Evolutionary conservation across 1,140 invertebrate genomes (phyloP).

Genomic region (Notospermus geniculatus): DNA sequence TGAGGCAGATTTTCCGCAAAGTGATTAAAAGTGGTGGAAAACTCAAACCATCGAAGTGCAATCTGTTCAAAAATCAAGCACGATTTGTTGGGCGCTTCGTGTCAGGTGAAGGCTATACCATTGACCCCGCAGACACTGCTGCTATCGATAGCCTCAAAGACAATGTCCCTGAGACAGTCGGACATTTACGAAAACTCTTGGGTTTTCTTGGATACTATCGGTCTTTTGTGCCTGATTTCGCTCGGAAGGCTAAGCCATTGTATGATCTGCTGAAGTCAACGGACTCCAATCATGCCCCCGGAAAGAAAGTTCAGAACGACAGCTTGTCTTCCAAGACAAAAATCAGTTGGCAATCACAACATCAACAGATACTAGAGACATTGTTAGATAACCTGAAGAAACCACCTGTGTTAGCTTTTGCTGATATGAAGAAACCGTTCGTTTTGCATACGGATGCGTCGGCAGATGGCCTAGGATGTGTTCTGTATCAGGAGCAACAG

Average conservation of each 20-base stretch:
- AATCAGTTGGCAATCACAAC: no score
- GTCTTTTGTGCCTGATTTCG: constrained; percentile 49
- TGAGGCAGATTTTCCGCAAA: constrained; percentile 45
- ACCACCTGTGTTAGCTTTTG: constrained; percentile 36
- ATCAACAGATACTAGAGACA: no score
- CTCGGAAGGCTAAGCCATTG: constrained; percentile 24
- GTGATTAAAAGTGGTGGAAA: constrained; percentile 37
- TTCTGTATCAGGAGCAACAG: constrained; percentile 48
- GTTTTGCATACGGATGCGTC: constrained; percentile 56
- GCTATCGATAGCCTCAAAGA: constrained; percentile 46
- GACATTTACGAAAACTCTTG: constrained; percentile 54
- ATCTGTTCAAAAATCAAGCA: constrained; percentile 18
- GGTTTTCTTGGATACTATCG: constrained; percentile 55
- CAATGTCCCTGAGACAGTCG: constrained; percentile 33
- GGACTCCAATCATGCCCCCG: neutral
- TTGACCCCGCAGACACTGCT: constrained; percentile 49
- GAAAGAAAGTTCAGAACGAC: constrained; percentile 1
- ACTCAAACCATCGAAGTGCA: constrained; percentile 25
- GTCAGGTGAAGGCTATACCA: constrained; percentile 30
- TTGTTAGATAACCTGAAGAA: neutral
- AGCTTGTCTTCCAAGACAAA: neutral
- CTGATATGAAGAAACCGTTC: constrained; percentile 46
- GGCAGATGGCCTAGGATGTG: constrained; percentile 49
- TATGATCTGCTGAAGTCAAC: constrained; percentile 21
- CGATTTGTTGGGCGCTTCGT: constrained; percentile 27